Conservation (phyloP, 2,797 vertebrate genomes). For the Cetoscarus ocellatus region DNA sequence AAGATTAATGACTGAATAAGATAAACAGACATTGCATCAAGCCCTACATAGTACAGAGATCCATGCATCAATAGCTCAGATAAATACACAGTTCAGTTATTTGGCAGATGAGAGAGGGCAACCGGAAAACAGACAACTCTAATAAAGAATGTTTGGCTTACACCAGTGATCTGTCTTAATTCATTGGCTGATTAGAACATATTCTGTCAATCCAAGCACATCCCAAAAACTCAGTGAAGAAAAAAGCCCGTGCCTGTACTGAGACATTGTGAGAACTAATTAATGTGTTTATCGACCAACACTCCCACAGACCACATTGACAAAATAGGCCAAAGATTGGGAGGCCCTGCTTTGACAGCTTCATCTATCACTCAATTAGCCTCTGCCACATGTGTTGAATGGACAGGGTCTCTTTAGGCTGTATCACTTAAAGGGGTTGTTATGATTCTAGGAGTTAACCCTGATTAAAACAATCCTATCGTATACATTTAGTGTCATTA, state of each 20-base stretch:
- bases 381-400: slow-evolving; percentile 26
- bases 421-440: slow-evolving; percentile 12
- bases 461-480: slow-evolving; percentile 14
- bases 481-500: neutral
- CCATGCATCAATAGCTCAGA: slow-evolving; percentile 5
- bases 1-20: slow-evolving; percentile 21
- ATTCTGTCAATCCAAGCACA: slow-evolving; percentile 31
- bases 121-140: slow-evolving; percentile 10
- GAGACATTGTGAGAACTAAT: slow-evolving; percentile 57
- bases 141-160: slow-evolving; percentile 15
- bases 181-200: slow-evolving; percentile 47
- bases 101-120: neutral
- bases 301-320: slow-evolving; percentile 50
- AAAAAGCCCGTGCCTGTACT: slow-evolving; percentile 39
- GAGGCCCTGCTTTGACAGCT: slow-evolving; percentile 49
- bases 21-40: slow-evolving; percentile 6
- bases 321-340: slow-evolving; percentile 51
- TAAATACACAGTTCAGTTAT: slow-evolving; percentile 17
- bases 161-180: slow-evolving; percentile 51
- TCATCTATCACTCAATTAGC: slow-evolving; percentile 71
- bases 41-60: neutral
- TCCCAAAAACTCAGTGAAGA: slow-evolving; percentile 40
- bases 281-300: slow-evolving; percentile 69
- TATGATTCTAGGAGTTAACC: no score
- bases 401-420: slow-evolving; percentile 5